phyloP scores from a whole-genome alignment of 2,888 invertebrate genomes.

The Spialia ferax region DNA sequence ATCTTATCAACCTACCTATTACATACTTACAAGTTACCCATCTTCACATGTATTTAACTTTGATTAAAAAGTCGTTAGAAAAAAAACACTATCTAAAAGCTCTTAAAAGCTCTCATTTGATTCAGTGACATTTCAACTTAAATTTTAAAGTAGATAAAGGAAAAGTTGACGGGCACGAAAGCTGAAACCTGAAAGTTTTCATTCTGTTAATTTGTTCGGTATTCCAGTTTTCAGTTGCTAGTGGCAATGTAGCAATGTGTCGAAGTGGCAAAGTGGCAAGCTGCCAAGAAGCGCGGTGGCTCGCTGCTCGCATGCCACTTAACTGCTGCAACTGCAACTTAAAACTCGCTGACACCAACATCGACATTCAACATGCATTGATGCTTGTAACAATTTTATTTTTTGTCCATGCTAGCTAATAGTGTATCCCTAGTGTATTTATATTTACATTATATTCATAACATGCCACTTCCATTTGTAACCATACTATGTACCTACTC shows the following conservation, averaged over 20 bases:
- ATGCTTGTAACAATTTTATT: too few relatives aligned
- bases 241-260: background rate
- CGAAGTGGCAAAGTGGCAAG: background rate
- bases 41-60: background rate
- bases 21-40: too few relatives aligned
- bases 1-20: too few relatives aligned
- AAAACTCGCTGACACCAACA: background rate
- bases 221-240: background rate
- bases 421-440: too few relatives aligned
- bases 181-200: constrained; percentile 1
- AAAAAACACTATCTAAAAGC: background rate
- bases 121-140: constrained; percentile 9
- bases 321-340: background rate
- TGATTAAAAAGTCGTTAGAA: background rate
- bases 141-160: constrained; percentile 10
- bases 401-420: too few relatives aligned
- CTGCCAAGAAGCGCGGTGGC: background rate
- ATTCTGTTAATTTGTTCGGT: background rate
- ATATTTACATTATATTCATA: too few relatives aligned
- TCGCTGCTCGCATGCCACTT: background rate
- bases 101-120: background rate
- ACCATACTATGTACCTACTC: too few relatives aligned
- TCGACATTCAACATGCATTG: background rate
- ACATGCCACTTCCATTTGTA: background rate
- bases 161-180: constrained; percentile 1